Conservation (phyloP, 2,113 vertebrate genomes). For the Ascaphus truei region DNA sequence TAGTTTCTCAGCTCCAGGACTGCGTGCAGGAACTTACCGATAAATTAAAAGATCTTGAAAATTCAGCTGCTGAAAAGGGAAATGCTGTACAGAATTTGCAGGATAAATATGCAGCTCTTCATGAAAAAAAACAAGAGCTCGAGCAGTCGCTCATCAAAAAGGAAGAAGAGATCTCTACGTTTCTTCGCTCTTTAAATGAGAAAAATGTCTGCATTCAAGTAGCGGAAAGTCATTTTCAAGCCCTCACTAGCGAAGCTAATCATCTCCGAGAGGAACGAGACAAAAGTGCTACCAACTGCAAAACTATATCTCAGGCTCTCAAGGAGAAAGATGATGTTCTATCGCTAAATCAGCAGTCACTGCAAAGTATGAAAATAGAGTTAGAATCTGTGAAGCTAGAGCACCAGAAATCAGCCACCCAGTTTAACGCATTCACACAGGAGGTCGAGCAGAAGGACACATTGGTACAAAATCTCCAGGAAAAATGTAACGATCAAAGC, state of each 20-base stretch:
- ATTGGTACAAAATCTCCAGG: constrained; percentile 64
- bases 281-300: constrained; percentile 36
- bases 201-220: constrained; percentile 39
- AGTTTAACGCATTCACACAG: constrained; percentile 56
- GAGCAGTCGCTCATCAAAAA: constrained; percentile 50
- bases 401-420: constrained; percentile 60
- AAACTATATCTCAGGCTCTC: constrained; percentile 47
- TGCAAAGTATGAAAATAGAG: constrained; percentile 53
- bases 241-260: constrained; percentile 54
- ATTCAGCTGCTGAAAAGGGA: constrained; percentile 49
- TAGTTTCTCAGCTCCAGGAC: constrained; percentile 54
- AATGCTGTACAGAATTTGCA: constrained; percentile 67
- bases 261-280: constrained; percentile 52
- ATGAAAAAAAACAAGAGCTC: constrained; percentile 52
- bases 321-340: constrained; percentile 63
- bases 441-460: constrained; percentile 67
- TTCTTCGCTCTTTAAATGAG: constrained; percentile 50
- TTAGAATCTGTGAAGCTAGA: constrained; percentile 62
- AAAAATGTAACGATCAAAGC: constrained; percentile 61
- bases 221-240: constrained; percentile 38
- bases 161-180: constrained; percentile 51
- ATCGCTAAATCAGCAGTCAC: constrained; percentile 46
- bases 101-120: constrained; percentile 57
- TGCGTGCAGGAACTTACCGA: constrained; percentile 41
- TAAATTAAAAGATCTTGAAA: constrained; percentile 35